phyloP scores from a whole-genome alignment of 2,797 vertebrate species.

The Gobio occitaniae region DNA sequence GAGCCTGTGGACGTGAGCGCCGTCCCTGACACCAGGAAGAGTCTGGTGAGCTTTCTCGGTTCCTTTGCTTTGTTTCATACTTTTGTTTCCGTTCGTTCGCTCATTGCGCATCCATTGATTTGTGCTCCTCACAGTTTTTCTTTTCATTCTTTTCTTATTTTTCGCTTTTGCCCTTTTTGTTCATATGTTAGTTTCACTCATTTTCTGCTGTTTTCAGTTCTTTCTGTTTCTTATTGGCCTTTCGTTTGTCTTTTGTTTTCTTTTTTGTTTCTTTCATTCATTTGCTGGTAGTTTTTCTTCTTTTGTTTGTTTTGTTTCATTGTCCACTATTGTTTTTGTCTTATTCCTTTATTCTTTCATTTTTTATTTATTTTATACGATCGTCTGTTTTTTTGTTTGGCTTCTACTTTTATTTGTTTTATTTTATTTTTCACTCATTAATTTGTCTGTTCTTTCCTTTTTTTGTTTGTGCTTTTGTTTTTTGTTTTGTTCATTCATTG shows the following conservation, averaged over 20 bases:
- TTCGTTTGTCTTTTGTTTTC: background rate
- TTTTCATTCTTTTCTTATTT: background rate
- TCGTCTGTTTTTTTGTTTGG: background rate
- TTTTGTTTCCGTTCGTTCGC: background rate
- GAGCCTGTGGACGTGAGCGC: constrained; percentile 90
- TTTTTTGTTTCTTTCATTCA: background rate
- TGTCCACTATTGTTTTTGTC: background rate
- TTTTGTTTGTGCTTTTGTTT: background rate
- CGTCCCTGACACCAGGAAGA: constrained; percentile 92
- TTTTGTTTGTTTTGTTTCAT: background rate
- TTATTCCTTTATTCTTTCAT: background rate
- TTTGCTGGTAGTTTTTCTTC: background rate
- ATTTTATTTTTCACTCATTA: background rate
- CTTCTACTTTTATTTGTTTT: background rate
- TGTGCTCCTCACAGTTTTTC: no score
- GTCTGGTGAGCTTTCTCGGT: constrained; percentile 80
- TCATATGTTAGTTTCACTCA: background rate
- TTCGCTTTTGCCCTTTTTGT: background rate
- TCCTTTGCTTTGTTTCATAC: background rate
- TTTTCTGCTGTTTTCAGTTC: background rate
- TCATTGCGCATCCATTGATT: background rate
- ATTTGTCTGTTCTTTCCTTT: background rate
- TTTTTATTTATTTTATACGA: background rate
- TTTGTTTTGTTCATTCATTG: background rate
- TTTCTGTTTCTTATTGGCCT: background rate